Conservation (phyloP, 92 coral and sea anemone species). For the Parazoanthus swiftii region DNA sequence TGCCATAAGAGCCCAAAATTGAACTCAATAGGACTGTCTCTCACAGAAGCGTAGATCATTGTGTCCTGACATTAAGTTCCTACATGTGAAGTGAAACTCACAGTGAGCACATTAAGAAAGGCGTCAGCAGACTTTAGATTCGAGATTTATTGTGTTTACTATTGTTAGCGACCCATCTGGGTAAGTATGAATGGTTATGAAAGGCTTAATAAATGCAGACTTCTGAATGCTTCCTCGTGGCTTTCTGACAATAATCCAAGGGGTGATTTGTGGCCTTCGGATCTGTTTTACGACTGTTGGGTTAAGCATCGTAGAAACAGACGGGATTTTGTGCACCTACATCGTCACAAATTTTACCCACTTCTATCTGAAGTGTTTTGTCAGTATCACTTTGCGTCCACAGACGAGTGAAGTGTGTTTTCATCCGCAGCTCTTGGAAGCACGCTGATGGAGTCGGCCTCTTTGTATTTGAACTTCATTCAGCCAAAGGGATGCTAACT, state of each 20-base stretch:
- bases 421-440: constrained; percentile 2
- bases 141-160: constrained; percentile 21
- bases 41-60: not conserved
- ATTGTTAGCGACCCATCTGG: constrained; percentile 40
- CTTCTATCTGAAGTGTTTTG: not conserved
- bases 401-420: constrained; percentile 23
- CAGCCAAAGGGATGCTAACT: constrained; percentile 22
- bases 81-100: constrained; percentile 21
- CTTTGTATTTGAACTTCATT: constrained; percentile 38
- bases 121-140: constrained; percentile 34
- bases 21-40: constrained; percentile 16
- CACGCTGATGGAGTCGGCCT: constrained; percentile 26
- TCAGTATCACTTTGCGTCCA: not conserved
- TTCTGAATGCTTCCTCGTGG: constrained; percentile 39
- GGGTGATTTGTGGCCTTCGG: constrained; percentile 2
- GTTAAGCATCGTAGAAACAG: not conserved
- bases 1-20: constrained; percentile 24
- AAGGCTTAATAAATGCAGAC: constrained; percentile 35
- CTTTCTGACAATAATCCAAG: not conserved
- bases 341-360: not conserved
- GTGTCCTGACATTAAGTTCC: not conserved
- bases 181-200: constrained; percentile 40
- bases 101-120: not conserved
- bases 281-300: not conserved
- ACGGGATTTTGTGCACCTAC: not conserved